These are phyloP conservation scores for Biston stratarius DNA, from an alignment of 2,888 invertebrate genomes.

Conservation along the genomic window DNA sequence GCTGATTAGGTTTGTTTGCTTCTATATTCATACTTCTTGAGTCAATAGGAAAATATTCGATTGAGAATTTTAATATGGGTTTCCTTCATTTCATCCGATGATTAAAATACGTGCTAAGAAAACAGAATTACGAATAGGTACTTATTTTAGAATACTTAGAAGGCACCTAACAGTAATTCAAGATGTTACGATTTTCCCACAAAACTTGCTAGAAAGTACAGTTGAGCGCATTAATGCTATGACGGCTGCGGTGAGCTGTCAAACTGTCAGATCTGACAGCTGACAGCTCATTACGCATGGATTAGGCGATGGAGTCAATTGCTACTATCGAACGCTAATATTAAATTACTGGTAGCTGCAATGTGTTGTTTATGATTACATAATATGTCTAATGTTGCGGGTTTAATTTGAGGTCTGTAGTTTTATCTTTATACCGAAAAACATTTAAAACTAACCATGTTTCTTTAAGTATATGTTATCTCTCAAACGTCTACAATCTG, in stretches of 20 bases:
- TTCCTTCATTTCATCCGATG: too few species aligned
- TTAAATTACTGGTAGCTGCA: background rate
- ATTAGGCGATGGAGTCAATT: constrained; percentile 42
- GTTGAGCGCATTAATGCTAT: constrained; percentile 41
- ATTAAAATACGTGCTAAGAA: too few species aligned
- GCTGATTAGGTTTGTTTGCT: constrained; percentile 14
- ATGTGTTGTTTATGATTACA: constrained; percentile 13
- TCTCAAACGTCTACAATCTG: too few species aligned
- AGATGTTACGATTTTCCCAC: constrained; percentile 19
- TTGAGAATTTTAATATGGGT: background rate
- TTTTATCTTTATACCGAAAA: too few species aligned
- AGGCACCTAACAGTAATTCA: constrained; percentile 24
- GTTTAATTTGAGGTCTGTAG: constrained; percentile 1
- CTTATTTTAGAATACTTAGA: too few species aligned
- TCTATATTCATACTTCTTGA: background rate
- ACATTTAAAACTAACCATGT: too few species aligned
- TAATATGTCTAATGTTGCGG: constrained; percentile 7
- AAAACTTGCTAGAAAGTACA: constrained; percentile 42
- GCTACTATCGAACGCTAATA: constrained; percentile 25
- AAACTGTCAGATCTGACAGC: constrained; percentile 56
- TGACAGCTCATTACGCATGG: constrained; percentile 38
- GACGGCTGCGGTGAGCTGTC: constrained; percentile 43
- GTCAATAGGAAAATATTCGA: constrained; percentile 10
- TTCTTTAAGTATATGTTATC: too few species aligned
- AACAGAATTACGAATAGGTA: too few species aligned